Conservation (phyloP, 2,888 invertebrate genomes). For the Scrobipalpa costella region DNA sequence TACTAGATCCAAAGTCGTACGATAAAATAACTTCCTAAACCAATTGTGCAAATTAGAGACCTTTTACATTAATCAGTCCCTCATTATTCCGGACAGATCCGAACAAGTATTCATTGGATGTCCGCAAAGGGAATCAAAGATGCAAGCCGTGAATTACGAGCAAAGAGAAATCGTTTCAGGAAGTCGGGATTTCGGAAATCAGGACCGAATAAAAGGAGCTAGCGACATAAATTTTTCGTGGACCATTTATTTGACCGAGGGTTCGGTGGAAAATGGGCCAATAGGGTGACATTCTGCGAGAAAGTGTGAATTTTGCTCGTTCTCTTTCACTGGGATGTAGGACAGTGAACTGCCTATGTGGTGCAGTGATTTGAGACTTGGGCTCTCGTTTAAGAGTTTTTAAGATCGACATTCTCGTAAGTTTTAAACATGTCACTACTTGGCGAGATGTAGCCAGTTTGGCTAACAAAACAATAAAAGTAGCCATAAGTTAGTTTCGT, state of each 20-base stretch:
- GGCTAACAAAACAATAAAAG: too few relatives aligned
- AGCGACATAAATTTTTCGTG: conserved; percentile 69
- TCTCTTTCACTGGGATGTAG: conserved; percentile 27
- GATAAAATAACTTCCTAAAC: conserved; percentile 4
- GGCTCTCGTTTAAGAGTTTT: too few relatives aligned
- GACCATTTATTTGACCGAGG: conserved; percentile 71
- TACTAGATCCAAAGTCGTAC: background rate
- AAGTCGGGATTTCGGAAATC: conserved; percentile 34
- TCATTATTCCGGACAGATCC: conserved; percentile 14
- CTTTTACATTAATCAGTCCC: conserved; percentile 15
- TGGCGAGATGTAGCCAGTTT: too few relatives aligned
- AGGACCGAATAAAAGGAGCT: conserved; percentile 44
- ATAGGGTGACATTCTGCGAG: conserved; percentile 42
- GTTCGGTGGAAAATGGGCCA: conserved; percentile 52
- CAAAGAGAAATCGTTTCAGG: conserved; percentile 26
- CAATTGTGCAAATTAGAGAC: conserved; percentile 1
- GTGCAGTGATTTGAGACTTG: background rate
- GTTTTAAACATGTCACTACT: too few relatives aligned
- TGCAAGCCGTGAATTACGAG: conserved; percentile 25
- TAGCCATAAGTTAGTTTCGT: too few relatives aligned
- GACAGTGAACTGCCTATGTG: background rate
- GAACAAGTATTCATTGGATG: conserved; percentile 20
- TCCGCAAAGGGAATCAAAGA: conserved; percentile 24
- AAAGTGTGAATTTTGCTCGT: conserved; percentile 34
- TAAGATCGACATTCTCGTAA: too few relatives aligned